Evolutionary conservation across 2,113 vertebrate species (phyloP).

Genomic region (Ciconia stormi): DNA sequence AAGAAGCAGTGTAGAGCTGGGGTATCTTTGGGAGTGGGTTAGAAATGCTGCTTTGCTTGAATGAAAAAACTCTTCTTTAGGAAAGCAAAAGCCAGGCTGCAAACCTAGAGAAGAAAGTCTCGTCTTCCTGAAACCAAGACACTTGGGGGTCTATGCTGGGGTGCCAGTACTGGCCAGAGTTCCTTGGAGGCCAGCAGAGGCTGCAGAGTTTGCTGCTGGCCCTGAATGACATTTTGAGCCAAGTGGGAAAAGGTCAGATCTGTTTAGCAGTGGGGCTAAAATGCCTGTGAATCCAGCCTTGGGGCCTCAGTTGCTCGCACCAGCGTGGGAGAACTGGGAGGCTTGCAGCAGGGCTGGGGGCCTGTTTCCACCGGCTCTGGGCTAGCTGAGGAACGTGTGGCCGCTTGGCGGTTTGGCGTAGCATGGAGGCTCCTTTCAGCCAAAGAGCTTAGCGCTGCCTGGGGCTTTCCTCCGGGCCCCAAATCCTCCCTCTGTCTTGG

Average conservation of each 20-base stretch:
- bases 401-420: rapidly evolving
- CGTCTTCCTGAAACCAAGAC: not conserved
- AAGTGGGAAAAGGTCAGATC: not conserved
- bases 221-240: not conserved
- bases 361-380: not conserved
- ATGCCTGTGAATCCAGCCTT: rapidly evolving
- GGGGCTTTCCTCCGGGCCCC: not conserved
- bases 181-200: not conserved
- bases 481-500: not conserved
- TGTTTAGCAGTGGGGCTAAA: not conserved
- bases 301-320: rapidly evolving
- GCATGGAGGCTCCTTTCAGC: rapidly evolving
- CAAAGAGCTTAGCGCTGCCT: not conserved
- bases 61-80: not conserved
- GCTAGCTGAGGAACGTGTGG: not conserved
- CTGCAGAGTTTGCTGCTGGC: not conserved
- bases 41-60: not conserved
- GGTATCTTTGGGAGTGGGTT: not conserved
- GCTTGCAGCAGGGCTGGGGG: not conserved
- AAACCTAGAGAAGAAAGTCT: not conserved
- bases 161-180: not conserved
- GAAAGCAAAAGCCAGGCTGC: not conserved
- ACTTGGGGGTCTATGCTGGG: not conserved
- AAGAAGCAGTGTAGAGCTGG: not conserved
- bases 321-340: not conserved